These are phyloP conservation scores for Hydrozoanthus gracilis DNA, from an alignment of 92 coral and sea anemone genomes.

Conservation along the genomic window DNA sequence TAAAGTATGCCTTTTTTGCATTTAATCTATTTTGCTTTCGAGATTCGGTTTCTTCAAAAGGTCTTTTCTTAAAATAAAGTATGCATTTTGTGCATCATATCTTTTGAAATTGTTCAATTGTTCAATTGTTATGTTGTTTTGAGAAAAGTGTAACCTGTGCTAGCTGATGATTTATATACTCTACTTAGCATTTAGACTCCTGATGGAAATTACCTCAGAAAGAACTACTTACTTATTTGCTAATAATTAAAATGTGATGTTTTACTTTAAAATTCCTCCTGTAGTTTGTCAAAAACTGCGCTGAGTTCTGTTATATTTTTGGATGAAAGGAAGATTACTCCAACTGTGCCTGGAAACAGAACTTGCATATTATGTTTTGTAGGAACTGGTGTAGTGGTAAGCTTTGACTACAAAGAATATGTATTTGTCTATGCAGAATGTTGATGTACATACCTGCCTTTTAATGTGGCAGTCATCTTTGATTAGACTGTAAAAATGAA, in stretches of 20 bases:
- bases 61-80: slow-evolving; percentile 4
- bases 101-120: slow-evolving; percentile 13
- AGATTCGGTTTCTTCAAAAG: neutral
- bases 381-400: slow-evolving; percentile 3
- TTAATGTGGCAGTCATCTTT: slow-evolving; percentile 9
- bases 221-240: neutral
- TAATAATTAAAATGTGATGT: slow-evolving; percentile 10
- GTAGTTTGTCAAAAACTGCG: neutral
- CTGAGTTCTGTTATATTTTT: neutral
- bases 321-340: neutral
- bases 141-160: slow-evolving; percentile 6
- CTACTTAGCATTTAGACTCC: slow-evolving; percentile 4
- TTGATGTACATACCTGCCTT: slow-evolving; percentile 5
- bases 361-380: neutral
- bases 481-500: neutral
- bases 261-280: neutral
- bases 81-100: slow-evolving; percentile 1
- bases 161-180: neutral
- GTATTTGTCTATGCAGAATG: slow-evolving; percentile 7
- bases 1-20: no score
- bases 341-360: neutral
- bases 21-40: no score
- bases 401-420: neutral
- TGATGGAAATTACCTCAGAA: slow-evolving; percentile 1
- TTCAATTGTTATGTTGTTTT: slow-evolving; percentile 3